Conservation (phyloP, 2,797 vertebrate species). For the Furcifer pardalis region DNA sequence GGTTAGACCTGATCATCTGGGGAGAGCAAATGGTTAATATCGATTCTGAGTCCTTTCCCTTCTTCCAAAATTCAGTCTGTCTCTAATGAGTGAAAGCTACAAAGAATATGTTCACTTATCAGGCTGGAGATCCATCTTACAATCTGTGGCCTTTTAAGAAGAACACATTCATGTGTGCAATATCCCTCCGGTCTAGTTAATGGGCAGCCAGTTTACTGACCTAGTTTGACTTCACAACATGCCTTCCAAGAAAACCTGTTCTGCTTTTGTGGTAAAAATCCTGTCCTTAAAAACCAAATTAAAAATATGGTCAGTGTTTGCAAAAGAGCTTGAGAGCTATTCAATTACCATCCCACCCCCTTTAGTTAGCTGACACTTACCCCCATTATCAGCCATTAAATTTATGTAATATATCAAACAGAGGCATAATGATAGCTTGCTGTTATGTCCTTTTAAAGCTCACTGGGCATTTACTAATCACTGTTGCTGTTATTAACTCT, state of each 20-base stretch:
- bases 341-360: background rate
- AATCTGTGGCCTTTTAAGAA: background rate
- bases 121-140: background rate
- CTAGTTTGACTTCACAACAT: background rate
- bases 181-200: background rate
- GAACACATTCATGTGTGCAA: background rate
- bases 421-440: background rate
- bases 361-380: background rate
- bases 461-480: background rate
- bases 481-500: background rate
- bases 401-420: background rate
- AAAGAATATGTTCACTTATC: background rate
- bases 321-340: background rate
- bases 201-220: background rate
- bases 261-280: background rate
- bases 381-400: background rate
- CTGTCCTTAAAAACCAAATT: background rate
- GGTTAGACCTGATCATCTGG: too few relatives aligned
- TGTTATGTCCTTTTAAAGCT: background rate
- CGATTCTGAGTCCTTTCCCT: too few relatives aligned
- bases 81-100: too few relatives aligned
- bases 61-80: too few relatives aligned
- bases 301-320: background rate
- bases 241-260: background rate
- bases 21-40: too few relatives aligned